Conservation (phyloP, 2,888 invertebrate genomes). For the Tribolium freemani region DNA sequence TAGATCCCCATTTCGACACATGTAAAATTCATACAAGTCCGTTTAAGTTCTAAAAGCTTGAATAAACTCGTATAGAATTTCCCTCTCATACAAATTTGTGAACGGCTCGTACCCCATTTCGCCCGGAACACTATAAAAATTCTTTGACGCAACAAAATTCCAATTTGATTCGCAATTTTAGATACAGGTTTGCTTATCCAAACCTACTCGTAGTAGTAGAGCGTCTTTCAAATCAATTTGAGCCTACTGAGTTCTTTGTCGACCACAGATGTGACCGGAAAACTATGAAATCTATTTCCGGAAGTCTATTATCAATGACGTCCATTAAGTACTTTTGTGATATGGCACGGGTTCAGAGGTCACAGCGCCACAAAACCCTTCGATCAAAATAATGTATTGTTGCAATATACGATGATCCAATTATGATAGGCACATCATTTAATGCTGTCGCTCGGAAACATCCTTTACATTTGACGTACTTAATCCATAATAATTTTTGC, state of each 20-base stretch:
- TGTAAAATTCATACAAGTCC: not conserved
- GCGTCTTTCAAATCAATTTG: no score
- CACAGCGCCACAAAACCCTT: slow-evolving; percentile 2
- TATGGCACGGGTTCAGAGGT: not conserved
- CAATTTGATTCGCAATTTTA: no score
- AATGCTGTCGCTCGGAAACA: slow-evolving; percentile 4
- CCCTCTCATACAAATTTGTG: not conserved
- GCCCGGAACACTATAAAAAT: not conserved
- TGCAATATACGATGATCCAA: slow-evolving; percentile 9
- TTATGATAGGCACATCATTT: not conserved
- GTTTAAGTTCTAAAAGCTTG: not conserved
- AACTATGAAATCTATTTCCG: not conserved
- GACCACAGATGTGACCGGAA: not conserved
- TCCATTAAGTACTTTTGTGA: not conserved
- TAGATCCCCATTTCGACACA: not conserved
- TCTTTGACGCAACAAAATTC: not conserved
- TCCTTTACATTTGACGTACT: not conserved
- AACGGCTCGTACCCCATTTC: not conserved
- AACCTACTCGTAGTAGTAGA: no score
- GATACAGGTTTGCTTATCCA: no score
- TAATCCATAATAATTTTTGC: not conserved
- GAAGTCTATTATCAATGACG: not conserved
- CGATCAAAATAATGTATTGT: slow-evolving; percentile 22
- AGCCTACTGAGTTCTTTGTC: no score
- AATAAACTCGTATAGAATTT: not conserved